These are phyloP conservation scores for Tetragonisca angustula DNA, from an alignment of 2,888 invertebrate genomes.

Conservation along the genomic window DNA sequence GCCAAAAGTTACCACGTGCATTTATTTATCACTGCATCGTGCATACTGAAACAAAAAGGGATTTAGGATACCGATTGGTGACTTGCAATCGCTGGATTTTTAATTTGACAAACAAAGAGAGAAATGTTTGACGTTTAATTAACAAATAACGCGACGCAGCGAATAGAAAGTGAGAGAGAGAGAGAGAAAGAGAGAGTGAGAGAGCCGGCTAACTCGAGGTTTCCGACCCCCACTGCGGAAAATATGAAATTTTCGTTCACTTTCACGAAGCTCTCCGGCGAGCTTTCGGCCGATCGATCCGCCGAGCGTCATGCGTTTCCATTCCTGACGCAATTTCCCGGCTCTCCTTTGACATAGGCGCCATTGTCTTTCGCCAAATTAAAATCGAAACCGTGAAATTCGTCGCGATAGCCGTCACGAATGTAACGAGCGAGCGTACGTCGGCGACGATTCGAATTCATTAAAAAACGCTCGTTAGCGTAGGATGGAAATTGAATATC, in stretches of 20 bases:
- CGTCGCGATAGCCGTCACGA: not conserved
- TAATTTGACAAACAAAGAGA: too few species aligned
- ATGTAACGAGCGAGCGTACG: not conserved
- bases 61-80: too few species aligned
- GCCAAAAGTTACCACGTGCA: too few species aligned
- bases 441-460: not conserved
- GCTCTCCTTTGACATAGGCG: not conserved
- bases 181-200: not conserved
- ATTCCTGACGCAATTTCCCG: constrained; percentile 2
- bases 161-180: not conserved
- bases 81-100: too few species aligned
- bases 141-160: not conserved
- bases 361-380: constrained; percentile 7
- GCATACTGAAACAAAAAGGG: too few species aligned
- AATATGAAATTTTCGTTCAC: not conserved
- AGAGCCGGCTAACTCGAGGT: not conserved
- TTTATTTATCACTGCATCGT: too few species aligned
- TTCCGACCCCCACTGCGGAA: not conserved
- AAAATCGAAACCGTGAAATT: constrained; percentile 25
- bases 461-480: constrained; percentile 2
- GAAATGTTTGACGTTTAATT: not conserved
- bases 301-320: constrained; percentile 8
- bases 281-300: not conserved
- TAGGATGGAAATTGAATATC: not conserved
- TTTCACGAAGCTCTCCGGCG: not conserved